Percentiles rank a stretch among this genome's conserved stretches.
These are phyloP conservation scores for Venustoraphidia nigricollis DNA, from an alignment of 2,888 invertebrate species.

Conservation along the genomic window DNA sequence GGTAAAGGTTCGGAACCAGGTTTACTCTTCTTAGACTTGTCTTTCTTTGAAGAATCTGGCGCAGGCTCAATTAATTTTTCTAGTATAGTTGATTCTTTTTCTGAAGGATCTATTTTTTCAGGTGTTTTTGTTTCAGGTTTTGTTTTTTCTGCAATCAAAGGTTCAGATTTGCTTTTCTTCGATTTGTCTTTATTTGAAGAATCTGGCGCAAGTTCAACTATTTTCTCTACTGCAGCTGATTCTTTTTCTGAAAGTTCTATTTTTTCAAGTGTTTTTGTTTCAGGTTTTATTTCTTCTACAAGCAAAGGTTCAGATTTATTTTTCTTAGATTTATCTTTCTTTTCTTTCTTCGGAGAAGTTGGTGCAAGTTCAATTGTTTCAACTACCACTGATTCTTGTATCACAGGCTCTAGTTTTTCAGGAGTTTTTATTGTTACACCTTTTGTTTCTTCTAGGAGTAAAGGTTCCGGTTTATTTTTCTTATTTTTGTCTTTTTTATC, in stretches of 20 bases:
- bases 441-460: too few relatives aligned
- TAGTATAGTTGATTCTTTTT: not conserved
- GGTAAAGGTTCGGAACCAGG: not conserved
- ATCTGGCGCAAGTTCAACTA: not conserved
- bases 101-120: not conserved
- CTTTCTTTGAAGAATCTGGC: not conserved
- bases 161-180: not conserved
- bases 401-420: conserved; percentile 3
- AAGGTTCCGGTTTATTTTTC: not conserved
- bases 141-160: too few relatives aligned
- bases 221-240: not conserved
- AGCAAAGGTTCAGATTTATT: too few relatives aligned
- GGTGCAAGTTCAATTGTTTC: too few relatives aligned
- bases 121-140: not conserved
- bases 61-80: not conserved
- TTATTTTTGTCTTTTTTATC: not conserved
- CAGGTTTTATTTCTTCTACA: too few relatives aligned
- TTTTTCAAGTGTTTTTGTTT: too few relatives aligned
- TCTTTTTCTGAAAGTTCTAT: too few relatives aligned
- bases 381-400: too few relatives aligned
- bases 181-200: not conserved
- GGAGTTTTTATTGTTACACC: not conserved
- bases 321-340: too few relatives aligned
- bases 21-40: not conserved
- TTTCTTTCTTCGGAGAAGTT: too few relatives aligned